A percentile compares a stretch with the other conserved stretches of the same genome.
These are phyloP conservation scores for Aphidius ervi DNA, from an alignment of 1,140 invertebrate species.

Conservation along the genomic window DNA sequence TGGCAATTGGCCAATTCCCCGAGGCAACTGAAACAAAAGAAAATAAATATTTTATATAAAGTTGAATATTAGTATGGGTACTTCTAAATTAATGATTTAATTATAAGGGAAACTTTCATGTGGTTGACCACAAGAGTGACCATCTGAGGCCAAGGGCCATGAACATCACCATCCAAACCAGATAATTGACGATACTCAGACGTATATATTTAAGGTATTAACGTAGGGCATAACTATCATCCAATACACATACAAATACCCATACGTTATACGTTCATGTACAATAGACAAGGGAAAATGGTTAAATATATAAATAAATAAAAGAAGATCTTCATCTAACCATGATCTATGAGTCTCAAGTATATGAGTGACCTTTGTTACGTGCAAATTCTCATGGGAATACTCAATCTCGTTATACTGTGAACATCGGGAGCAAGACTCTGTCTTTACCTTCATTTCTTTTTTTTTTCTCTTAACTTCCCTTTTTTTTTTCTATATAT, in stretches of 20 bases:
- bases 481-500: too few relatives aligned
- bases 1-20: slow-evolving; percentile 14
- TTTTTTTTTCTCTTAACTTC: neutral
- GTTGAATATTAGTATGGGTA: too few relatives aligned
- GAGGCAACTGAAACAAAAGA: too few relatives aligned
- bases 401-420: slow-evolving; percentile 29
- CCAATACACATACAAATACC: too few relatives aligned
- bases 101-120: slow-evolving; percentile 41
- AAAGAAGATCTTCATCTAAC: slow-evolving; percentile 31
- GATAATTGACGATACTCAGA: slow-evolving; percentile 43
- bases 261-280: too few relatives aligned
- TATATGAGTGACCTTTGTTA: slow-evolving; percentile 45
- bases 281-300: slow-evolving; percentile 10
- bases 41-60: too few relatives aligned
- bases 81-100: slow-evolving; percentile 43
- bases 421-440: too few relatives aligned
- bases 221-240: neutral
- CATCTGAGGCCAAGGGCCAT: neutral
- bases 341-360: slow-evolving; percentile 42
- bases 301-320: slow-evolving; percentile 13
- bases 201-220: slow-evolving; percentile 32
- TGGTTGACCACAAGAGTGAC: slow-evolving; percentile 22
- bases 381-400: slow-evolving; percentile 28
- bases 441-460: slow-evolving; percentile 9
- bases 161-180: neutral